A percentile compares a stretch with the other conserved stretches of the same genome.
Evolutionary conservation across 2,113 vertebrate genomes (phyloP).

Genomic region (Sardina pilchardus): DNA sequence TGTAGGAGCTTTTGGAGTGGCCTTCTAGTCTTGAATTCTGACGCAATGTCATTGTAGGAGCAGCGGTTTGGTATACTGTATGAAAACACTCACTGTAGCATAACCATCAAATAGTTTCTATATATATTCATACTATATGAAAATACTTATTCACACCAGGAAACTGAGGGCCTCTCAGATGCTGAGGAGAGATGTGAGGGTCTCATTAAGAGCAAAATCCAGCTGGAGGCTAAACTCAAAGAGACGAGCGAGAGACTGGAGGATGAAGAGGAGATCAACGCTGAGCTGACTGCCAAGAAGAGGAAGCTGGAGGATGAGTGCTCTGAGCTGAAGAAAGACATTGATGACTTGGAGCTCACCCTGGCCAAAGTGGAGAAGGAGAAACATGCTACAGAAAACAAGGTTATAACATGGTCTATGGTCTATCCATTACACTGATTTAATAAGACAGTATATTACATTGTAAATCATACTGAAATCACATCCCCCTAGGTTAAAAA

Average conservation of each 20-base stretch:
- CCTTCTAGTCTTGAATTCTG: too few relatives aligned
- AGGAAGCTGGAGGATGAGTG: conserved; percentile 80
- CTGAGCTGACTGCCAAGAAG: conserved; percentile 74
- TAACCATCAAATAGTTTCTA: too few relatives aligned
- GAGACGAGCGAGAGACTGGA: conserved; percentile 68
- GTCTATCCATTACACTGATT: too few relatives aligned
- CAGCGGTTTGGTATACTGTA: too few relatives aligned
- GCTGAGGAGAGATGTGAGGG: conserved; percentile 56
- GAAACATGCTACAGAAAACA: conserved; percentile 66
- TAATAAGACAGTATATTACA: too few relatives aligned
- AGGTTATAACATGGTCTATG: conserved; percentile 32
- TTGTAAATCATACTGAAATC: background rate
- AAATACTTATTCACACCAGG: conserved; percentile 39
- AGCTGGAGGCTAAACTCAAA: conserved; percentile 55
- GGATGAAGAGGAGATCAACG: conserved; percentile 76
- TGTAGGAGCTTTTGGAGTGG: too few relatives aligned
- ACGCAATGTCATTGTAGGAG: too few relatives aligned
- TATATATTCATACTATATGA: too few relatives aligned
- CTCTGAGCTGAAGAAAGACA: conserved; percentile 79
- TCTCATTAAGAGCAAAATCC: conserved; percentile 56
- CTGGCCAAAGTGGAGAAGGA: conserved; percentile 78
- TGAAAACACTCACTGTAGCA: too few relatives aligned
- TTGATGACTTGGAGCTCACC: conserved; percentile 76
- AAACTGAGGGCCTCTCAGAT: conserved; percentile 53
- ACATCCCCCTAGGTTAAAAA: background rate